Conservation (phyloP, 2,888 invertebrate species). For the Asteroscopus sphinx region DNA sequence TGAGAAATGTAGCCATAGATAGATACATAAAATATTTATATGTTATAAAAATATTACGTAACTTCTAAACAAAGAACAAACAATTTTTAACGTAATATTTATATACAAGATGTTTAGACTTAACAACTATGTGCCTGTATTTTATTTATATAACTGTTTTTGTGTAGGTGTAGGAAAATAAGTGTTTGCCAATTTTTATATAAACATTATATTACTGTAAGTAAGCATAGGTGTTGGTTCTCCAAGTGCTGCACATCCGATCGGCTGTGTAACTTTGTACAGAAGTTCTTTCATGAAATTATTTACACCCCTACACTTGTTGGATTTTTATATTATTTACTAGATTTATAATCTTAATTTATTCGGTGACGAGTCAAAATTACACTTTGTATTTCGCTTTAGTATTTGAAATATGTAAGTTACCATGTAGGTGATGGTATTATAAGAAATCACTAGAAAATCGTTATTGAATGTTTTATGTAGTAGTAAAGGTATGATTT, state of each 20-base stretch:
- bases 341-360: slow-evolving; percentile 43
- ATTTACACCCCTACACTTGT: slow-evolving; percentile 46
- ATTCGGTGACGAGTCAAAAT: slow-evolving; percentile 50
- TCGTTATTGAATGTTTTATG: slow-evolving; percentile 36
- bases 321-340: slow-evolving; percentile 47
- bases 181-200: slow-evolving; percentile 66
- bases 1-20: slow-evolving; percentile 38
- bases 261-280: slow-evolving; percentile 65
- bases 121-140: slow-evolving; percentile 68
- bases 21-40: slow-evolving; percentile 31
- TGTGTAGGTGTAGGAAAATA: slow-evolving; percentile 73
- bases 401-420: slow-evolving; percentile 53
- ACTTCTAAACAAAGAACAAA: slow-evolving; percentile 40
- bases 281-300: slow-evolving; percentile 36
- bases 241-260: slow-evolving; percentile 57
- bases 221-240: slow-evolving; percentile 56
- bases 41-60: slow-evolving; percentile 27
- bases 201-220: slow-evolving; percentile 63
- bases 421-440: slow-evolving; percentile 64
- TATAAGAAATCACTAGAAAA: slow-evolving; percentile 46
- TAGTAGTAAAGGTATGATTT: slow-evolving; percentile 44
- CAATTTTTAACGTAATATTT: slow-evolving; percentile 30
- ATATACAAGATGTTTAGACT: slow-evolving; percentile 39
- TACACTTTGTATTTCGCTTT: slow-evolving; percentile 30
- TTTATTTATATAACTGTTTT: slow-evolving; percentile 63